Percentiles rank a stretch among this genome's conserved stretches.
Evolutionary conservation across 2,797 vertebrate species (phyloP).

Genomic region (Rhinella marina): DNA sequence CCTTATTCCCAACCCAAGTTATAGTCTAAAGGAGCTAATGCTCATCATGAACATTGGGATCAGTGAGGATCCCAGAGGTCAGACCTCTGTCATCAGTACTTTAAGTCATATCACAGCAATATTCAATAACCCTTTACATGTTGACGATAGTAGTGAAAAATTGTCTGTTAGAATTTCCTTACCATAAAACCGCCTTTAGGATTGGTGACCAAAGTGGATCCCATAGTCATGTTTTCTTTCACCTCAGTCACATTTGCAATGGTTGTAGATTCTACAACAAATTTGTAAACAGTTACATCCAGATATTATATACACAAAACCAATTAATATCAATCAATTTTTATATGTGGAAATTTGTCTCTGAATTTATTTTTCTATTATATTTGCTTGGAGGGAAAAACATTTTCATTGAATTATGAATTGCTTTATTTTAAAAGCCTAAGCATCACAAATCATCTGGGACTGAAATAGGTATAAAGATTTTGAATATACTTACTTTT

Average conservation of each 20-base stretch:
- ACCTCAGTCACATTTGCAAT: slow-evolving; percentile 90
- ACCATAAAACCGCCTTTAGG: slow-evolving; percentile 96
- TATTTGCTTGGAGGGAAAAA: background rate
- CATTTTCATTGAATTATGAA: background rate
- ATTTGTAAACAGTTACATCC: slow-evolving; percentile 2
- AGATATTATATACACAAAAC: too few species aligned
- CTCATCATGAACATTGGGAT: background rate
- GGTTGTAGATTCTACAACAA: slow-evolving; percentile 85
- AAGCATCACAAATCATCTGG: background rate
- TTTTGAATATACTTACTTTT: too few species aligned
- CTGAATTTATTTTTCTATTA: background rate
- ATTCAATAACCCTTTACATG: background rate
- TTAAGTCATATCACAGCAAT: background rate
- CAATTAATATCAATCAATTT: too few species aligned
- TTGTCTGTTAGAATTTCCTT: slow-evolving; percentile 66
- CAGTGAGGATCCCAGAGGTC: background rate
- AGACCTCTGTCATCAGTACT: background rate
- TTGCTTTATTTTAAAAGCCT: background rate
- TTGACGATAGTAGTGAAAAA: background rate
- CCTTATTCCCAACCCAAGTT: background rate
- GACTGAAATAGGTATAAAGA: too few species aligned
- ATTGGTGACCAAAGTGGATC: slow-evolving; percentile 93
- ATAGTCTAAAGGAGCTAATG: background rate
- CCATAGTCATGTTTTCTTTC: slow-evolving; percentile 99
- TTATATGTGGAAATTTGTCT: too few species aligned